Evolutionary conservation across 2,888 invertebrate genomes (phyloP).

Genomic region (Parascotia fuliginaria): DNA sequence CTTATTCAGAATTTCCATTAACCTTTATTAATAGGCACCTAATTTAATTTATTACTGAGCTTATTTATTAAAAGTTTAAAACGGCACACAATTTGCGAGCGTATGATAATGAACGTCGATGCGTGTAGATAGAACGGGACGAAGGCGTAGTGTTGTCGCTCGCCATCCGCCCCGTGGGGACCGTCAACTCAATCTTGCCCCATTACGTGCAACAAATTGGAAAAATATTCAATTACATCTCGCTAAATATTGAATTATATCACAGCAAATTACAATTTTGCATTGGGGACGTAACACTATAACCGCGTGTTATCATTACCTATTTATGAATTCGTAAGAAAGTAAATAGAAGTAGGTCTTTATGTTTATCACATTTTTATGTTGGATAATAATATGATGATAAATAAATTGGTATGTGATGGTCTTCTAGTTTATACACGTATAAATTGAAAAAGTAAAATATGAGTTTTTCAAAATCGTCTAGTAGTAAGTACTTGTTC

Average conservation of each 20-base stretch:
- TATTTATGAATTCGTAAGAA: background rate
- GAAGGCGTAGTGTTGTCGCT: conserved; percentile 35
- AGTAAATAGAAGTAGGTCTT: background rate
- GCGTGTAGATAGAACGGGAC: conserved; percentile 48
- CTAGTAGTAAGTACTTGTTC: too few relatives aligned
- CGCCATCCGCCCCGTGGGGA: conserved; percentile 57
- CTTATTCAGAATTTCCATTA: conserved; percentile 1
- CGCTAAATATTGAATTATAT: conserved; percentile 85
- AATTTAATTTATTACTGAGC: background rate
- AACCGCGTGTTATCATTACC: conserved; percentile 28
- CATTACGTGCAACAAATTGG: conserved; percentile 86
- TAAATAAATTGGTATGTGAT: too few relatives aligned
- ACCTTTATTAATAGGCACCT: background rate
- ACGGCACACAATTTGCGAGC: conserved; percentile 3
- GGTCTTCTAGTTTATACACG: too few relatives aligned
- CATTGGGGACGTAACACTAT: conserved; percentile 66
- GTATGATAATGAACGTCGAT: conserved; percentile 54
- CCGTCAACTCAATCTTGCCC: conserved; percentile 85
- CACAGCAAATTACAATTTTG: conserved; percentile 83
- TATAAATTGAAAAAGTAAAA: too few relatives aligned
- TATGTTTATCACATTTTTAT: too few relatives aligned
- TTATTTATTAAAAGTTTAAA: conserved; percentile 2
- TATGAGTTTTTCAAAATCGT: too few relatives aligned
- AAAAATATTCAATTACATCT: conserved; percentile 86
- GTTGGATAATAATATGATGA: too few relatives aligned